Conservation (phyloP, 2,888 invertebrate species). For the Mesorhabditis belari region DNA sequence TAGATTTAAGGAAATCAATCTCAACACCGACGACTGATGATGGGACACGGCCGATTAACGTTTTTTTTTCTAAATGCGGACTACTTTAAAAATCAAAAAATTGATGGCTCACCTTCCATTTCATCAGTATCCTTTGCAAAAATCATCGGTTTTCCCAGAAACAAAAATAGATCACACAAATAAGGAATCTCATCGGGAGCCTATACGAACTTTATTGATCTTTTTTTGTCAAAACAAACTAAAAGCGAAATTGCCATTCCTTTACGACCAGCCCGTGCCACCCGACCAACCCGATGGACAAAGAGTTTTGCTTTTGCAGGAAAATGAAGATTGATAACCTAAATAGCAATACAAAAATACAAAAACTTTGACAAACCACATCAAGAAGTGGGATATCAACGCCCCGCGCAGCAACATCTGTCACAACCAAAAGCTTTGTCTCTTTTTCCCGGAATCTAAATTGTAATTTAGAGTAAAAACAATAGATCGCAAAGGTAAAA, state of each 20-base stretch:
- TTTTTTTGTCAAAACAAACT: background rate
- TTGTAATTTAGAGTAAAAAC: background rate
- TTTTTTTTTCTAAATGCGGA: constrained; percentile 28
- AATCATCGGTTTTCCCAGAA: constrained; percentile 73
- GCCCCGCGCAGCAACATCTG: constrained; percentile 94
- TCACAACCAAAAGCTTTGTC: constrained; percentile 80
- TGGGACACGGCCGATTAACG: constrained; percentile 72
- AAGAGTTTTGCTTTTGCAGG: constrained; percentile 93
- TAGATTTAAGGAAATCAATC: constrained; percentile 68
- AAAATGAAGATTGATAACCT: constrained; percentile 90
- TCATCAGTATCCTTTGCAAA: constrained; percentile 36
- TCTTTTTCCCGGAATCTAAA: constrained; percentile 71
- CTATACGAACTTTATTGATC: background rate
- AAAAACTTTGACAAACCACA: constrained; percentile 52
- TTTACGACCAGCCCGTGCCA: constrained; percentile 29
- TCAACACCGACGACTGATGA: constrained; percentile 75
- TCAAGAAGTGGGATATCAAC: constrained; percentile 93
- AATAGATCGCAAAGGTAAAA: background rate
- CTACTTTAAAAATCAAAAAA: background rate
- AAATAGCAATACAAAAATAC: constrained; percentile 1
- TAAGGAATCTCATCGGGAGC: constrained; percentile 84
- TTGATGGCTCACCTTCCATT: constrained; percentile 25
- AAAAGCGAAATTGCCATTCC: constrained; percentile 87
- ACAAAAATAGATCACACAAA: constrained; percentile 85
- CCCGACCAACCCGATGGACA: constrained; percentile 90